A percentile compares a stretch with the other conserved stretches of the same genome.
Evolutionary conservation across 2,113 vertebrate genomes (phyloP).

Genomic region (Glareola pratincola): DNA sequence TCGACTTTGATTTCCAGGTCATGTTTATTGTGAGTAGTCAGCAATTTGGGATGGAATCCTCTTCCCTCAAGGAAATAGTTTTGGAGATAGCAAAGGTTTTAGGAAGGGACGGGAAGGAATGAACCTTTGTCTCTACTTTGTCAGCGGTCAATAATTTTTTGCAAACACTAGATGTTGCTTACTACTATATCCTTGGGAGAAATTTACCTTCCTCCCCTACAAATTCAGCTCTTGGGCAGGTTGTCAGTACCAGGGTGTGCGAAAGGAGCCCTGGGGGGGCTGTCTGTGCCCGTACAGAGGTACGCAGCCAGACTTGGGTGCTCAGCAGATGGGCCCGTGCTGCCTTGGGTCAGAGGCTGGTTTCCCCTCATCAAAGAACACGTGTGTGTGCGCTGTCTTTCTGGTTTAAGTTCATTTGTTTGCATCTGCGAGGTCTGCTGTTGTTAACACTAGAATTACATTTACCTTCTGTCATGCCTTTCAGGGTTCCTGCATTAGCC

Average conservation of each 20-base stretch:
- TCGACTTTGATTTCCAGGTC: background rate
- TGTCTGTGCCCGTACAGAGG: background rate
- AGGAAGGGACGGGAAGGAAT: background rate
- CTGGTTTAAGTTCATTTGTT: background rate
- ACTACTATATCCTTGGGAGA: too few relatives aligned
- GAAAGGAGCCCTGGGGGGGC: background rate
- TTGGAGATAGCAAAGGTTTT: background rate
- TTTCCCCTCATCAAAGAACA: background rate
- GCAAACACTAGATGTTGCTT: background rate
- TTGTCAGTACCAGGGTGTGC: too few relatives aligned
- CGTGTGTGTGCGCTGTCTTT: background rate
- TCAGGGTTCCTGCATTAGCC: background rate
- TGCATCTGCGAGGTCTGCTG: background rate
- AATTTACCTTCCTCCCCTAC: too few relatives aligned
- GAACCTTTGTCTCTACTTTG: background rate
- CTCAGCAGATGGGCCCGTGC: fast-evolving
- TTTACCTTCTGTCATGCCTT: background rate
- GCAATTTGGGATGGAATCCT: background rate
- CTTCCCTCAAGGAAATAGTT: background rate
- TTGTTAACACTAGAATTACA: background rate
- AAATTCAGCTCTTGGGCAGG: background rate
- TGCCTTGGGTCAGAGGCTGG: too few relatives aligned
- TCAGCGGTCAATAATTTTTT: background rate
- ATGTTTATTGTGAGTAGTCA: background rate
- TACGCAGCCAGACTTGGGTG: background rate